Evolutionary conservation across 2,888 invertebrate species (phyloP).

Genomic region (Lasioglossum malachurum): DNA sequence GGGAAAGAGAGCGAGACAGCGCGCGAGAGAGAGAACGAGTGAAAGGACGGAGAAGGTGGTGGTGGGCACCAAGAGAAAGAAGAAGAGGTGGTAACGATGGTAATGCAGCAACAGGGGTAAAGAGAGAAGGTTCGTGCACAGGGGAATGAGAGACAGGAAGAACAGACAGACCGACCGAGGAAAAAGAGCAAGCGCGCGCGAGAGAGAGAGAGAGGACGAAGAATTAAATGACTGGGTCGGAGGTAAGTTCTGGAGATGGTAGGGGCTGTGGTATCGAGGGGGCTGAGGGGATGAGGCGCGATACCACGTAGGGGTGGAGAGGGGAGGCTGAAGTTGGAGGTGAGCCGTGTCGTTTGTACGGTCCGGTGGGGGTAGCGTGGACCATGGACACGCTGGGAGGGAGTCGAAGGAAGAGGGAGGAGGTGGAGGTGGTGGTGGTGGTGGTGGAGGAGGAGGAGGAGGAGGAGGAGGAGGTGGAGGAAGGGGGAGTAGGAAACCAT

Average conservation of each 20-base stretch:
- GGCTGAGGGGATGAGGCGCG: conserved; percentile 7
- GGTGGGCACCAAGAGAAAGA: conserved; percentile 38
- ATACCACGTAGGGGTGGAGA: conserved; percentile 10
- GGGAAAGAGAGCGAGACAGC: conserved; percentile 21
- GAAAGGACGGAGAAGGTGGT: conserved; percentile 41
- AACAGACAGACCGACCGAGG: conserved; percentile 15
- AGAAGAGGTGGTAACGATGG: conserved; percentile 62
- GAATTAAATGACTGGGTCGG: conserved; percentile 73
- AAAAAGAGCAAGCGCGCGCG: conserved; percentile 12
- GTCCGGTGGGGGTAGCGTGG: conserved; percentile 72
- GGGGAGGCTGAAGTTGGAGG: conserved; percentile 62
- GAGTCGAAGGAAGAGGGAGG: conserved; percentile 42
- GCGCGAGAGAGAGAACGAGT: conserved; percentile 19
- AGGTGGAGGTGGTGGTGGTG: neutral
- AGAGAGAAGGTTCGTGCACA: conserved; percentile 20
- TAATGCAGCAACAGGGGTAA: conserved; percentile 46
- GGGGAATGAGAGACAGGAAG: conserved; percentile 15
- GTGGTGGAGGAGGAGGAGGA: conserved; percentile 9
- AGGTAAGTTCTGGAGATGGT: conserved; percentile 69
- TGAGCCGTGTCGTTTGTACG: conserved; percentile 65
- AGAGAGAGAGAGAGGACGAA: conserved; percentile 48
- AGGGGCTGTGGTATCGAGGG: conserved; percentile 57
- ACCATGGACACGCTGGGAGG: conserved; percentile 52
- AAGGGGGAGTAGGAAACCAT: conserved; percentile 59
- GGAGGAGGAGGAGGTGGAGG: conserved; percentile 33